Evolutionary conservation across 2,113 vertebrate species (phyloP).

Genomic region (Spheniscus mendiculus): DNA sequence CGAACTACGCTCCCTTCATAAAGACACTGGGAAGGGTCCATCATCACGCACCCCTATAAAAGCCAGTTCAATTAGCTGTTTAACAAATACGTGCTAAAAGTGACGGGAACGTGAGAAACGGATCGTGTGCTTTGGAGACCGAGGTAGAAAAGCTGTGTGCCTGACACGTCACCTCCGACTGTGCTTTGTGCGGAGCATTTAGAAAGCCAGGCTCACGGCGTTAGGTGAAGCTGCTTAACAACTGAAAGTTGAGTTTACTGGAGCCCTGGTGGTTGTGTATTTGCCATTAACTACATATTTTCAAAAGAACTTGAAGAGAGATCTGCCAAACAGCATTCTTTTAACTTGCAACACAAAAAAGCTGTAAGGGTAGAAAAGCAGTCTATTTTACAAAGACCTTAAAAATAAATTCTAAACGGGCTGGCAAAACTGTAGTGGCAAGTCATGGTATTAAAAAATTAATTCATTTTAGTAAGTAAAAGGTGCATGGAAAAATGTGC

Average conservation of each 20-base stretch:
- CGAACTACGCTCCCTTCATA: background rate
- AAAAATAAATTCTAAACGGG: background rate
- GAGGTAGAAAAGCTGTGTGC: background rate
- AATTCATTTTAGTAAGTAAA: background rate
- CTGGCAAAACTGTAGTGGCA: background rate
- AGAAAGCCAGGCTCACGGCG: background rate
- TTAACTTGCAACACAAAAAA: background rate
- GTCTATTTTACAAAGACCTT: background rate
- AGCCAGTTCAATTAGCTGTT: background rate
- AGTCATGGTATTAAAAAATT: background rate
- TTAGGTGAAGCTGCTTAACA: background rate
- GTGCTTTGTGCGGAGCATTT: background rate
- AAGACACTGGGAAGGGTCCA: background rate
- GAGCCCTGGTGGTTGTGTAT: background rate
- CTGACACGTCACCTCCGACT: accelerated
- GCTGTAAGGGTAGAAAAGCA: background rate
- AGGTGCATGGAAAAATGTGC: background rate
- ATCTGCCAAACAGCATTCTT: background rate
- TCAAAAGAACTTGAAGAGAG: background rate
- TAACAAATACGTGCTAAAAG: background rate
- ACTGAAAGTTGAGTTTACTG: background rate
- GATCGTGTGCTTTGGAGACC: background rate
- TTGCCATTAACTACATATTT: background rate
- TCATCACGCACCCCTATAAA: background rate
- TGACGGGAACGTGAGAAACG: background rate